Evolutionary conservation across 53 echinoderm and acorn worm species (phyloP), one percentile per base, ranked within the genome.

Genomic region (Henricia sp.): DNA sequence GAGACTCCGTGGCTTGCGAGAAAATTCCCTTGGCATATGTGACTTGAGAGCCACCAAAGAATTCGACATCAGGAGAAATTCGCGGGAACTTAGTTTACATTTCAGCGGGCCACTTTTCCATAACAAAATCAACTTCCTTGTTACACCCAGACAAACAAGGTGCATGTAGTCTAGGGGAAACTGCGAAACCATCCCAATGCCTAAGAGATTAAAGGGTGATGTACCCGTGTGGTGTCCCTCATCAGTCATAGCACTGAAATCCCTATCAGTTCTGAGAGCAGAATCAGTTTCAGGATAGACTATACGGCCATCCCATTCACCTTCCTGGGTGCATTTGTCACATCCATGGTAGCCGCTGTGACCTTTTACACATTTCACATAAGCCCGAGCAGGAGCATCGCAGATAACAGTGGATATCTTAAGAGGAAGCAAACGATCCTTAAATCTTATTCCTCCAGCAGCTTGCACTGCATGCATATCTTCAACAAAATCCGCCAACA

Each of bases 101-200:
- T 4, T 40, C 40, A 87, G 55, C 14, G 87, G 91, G 20, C 91
- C 91, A 68, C 76, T 91, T 9, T 68, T 65, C 84, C 83, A 91
- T 23, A 83, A 67, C 46, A 42, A 60, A 24, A 91, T 46, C 42
- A 91, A 39, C 16, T 73, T 72, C 65, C 83, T 86, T 43, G 72
- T 78, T 24, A 85, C 85, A 50, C 90, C 90, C 32, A 90, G 52
- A 80, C 86, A 80, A 3, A 90, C 90, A 52, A 90, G 82, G 64
- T 90, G 90, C 90, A 90, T 90, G 34, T 86, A 86, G 42, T 90
- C 90, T 41, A 71, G 55, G 38, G 85, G 85, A 70, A 90, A 90
- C 1, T 32, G 60, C 37, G 76, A 53, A 12, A 90, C 90, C 68
- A 90, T 48, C 30, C 73, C 86, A 5, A 90, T 19, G 6, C 68